Evolutionary conservation across 2,888 invertebrate genomes (phyloP), one percentile per base, ranked within the genome.

Genomic region (Pheosia gnoma): DNA sequence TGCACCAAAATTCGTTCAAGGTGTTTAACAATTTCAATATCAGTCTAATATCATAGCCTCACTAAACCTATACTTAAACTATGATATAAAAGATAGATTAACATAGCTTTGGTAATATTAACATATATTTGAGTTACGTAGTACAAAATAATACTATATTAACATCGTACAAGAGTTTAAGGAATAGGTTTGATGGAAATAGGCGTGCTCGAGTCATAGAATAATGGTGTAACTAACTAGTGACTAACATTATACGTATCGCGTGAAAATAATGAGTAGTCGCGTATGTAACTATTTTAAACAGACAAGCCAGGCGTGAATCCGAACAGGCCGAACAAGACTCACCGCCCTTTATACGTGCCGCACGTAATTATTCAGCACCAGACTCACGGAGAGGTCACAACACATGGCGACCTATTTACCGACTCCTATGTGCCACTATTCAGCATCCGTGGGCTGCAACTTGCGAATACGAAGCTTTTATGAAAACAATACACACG

Each of bases 11-110:
- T 25, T 56, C n/a, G 57, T 59, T 51, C 47, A 43, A 53, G 66
- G 71, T 57, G 72, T 66, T 65, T 65, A 70, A 71, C 67, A 66
- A 61, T 72, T 72, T 68, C 67, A 74, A 75, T 72, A 75, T 83
- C 84, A 84, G 82, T 84, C 83, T 66, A 80, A 80, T 78, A 80
- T 80, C 75, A 82, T 84, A 85, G 84, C 83, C 84, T 81, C 77
- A 73, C 70, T 78, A 75, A 67, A 74, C 74, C 71, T 79, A 81
- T 64, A 69, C 72, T 71, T 72, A 77, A 71, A 73, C 61, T 72
- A 72, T 62, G 65, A 72, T 74, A 79, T 64, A 78, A 74, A 79
- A 72, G 60, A 74, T 70, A 71, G 64, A 71, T 70, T 74, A 72
- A 78, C 66, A 74, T 76, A 80, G 74, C 85, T 85, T 85, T 85